phyloP scores from a whole-genome alignment of 2,888 invertebrate species.

The Chironomus tentans region DNA sequence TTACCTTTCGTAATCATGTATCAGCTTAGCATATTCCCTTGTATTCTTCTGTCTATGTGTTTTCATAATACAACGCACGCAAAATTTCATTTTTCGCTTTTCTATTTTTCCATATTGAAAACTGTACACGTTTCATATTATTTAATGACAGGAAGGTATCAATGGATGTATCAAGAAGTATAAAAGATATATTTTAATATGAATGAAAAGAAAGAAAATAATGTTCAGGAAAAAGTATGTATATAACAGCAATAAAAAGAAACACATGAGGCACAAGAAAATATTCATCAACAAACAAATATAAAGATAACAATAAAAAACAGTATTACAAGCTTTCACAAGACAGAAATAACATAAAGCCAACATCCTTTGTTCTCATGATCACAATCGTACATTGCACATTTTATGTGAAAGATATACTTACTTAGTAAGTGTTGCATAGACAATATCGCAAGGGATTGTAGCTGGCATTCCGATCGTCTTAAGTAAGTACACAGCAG shows the following conservation, averaged over 20 bases:
- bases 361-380: no score
- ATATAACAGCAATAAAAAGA: background rate
- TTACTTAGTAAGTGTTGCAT: constrained; percentile 81
- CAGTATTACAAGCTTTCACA: no score
- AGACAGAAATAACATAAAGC: background rate
- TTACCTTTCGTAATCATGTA: background rate
- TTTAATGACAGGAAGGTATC: background rate
- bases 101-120: background rate
- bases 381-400: no score
- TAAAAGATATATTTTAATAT: background rate
- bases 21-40: background rate
- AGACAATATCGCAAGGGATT: constrained; percentile 78
- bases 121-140: background rate
- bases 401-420: constrained; percentile 36
- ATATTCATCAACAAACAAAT: no score
- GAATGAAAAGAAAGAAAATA: background rate
- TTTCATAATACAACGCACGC: background rate
- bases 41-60: background rate
- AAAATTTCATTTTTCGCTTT: constrained; percentile 6
- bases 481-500: constrained; percentile 70
- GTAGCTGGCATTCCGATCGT: constrained; percentile 76
- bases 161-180: background rate
- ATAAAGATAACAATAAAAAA: no score
- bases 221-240: background rate
- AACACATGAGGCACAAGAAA: background rate